Percentiles rank a stretch among this genome's conserved stretches.
These are phyloP conservation scores for Leucophora obtusa DNA, from an alignment of 2,888 invertebrate species.

Conservation along the genomic window DNA sequence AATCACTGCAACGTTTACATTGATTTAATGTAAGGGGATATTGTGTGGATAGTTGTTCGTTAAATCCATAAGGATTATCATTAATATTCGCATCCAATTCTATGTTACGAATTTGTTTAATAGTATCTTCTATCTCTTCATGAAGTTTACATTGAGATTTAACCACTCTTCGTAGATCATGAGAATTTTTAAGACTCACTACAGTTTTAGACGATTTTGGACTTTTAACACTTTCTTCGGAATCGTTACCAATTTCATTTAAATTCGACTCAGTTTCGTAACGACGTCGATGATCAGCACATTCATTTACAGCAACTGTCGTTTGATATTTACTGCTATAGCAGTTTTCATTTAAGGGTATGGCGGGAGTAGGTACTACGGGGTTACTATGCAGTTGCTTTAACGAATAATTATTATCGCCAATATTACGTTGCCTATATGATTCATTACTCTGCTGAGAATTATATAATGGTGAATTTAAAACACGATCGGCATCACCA, in stretches of 20 bases:
- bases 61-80: slow-evolving; percentile 11
- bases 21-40: not conserved
- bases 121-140: slow-evolving; percentile 62
- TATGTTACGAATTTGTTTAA: slow-evolving; percentile 60
- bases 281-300: slow-evolving; percentile 19
- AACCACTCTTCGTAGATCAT: slow-evolving; percentile 67
- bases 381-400: not conserved
- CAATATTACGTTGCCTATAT: slow-evolving; percentile 30
- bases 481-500: slow-evolving; percentile 65
- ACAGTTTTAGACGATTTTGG: slow-evolving; percentile 62
- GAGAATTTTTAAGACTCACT: slow-evolving; percentile 68
- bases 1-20: slow-evolving; percentile 60
- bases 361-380: not conserved
- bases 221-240: slow-evolving; percentile 60
- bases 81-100: slow-evolving; percentile 33
- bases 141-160: slow-evolving; percentile 68
- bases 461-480: slow-evolving; percentile 18
- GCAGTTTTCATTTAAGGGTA: not conserved
- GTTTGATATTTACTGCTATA: slow-evolving; percentile 23
- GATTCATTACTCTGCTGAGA: slow-evolving; percentile 14
- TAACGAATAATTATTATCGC: slow-evolving; percentile 1
- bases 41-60: slow-evolving; percentile 20
- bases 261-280: slow-evolving; percentile 63
- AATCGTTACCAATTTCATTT: slow-evolving; percentile 37
- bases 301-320: not conserved